Evolutionary conservation across 2,797 vertebrate genomes (phyloP).

Genomic region (Melanotaenia pygmaea): DNA sequence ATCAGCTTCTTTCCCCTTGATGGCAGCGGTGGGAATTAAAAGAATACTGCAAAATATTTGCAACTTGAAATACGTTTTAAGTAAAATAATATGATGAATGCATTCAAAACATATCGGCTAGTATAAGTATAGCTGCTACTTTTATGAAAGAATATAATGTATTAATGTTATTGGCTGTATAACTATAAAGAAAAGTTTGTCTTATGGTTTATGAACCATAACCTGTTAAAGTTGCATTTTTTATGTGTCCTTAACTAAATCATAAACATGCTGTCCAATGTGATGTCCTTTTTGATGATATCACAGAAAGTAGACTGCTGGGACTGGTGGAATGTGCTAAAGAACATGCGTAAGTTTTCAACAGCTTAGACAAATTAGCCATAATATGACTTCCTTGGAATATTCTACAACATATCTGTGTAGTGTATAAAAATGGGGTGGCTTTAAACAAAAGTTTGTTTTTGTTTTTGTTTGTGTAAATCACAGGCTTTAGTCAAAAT

Average conservation of each 20-base stretch:
- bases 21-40: neutral
- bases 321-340: conserved; percentile 86
- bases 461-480: neutral
- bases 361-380: neutral
- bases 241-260: conserved; percentile 79
- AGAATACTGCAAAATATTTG: neutral
- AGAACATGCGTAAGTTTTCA: conserved; percentile 83
- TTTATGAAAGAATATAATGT: no score
- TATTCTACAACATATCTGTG: neutral
- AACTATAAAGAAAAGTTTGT: neutral
- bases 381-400: neutral
- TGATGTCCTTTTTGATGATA: conserved; percentile 72
- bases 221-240: neutral
- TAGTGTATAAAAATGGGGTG: neutral
- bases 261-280: conserved; percentile 88
- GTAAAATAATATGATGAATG: no score
- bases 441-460: neutral
- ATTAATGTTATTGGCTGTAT: neutral
- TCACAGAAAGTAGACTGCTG: conserved; percentile 88
- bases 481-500: neutral
- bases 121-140: no score
- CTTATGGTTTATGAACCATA: neutral
- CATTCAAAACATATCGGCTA: no score
- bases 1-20: neutral
- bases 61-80: no score